These are phyloP conservation scores for Tympanuchus pallidicinctus DNA, from an alignment of 2,113 vertebrate species.

Conservation along the genomic window DNA sequence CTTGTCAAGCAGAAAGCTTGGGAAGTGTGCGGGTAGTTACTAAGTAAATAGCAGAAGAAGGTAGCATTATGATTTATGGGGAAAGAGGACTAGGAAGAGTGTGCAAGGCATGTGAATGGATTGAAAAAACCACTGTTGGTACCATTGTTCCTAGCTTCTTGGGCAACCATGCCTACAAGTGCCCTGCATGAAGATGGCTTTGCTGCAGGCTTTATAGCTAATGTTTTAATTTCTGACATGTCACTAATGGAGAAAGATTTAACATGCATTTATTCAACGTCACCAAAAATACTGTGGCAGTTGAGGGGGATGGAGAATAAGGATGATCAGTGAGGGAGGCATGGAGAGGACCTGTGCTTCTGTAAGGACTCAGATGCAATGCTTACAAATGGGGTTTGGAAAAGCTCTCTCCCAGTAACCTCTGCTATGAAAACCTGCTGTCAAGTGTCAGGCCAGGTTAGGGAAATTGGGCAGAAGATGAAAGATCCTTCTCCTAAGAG, in stretches of 20 bases:
- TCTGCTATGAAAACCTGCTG: constrained; percentile 38
- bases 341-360: not conserved
- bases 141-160: not conserved
- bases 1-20: not conserved
- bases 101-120: not conserved
- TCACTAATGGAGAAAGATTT: constrained; percentile 31
- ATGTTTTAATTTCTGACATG: constrained; percentile 52
- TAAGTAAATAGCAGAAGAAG: not conserved
- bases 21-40: not conserved
- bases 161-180: not conserved
- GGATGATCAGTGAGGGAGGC: not conserved
- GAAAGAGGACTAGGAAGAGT: not conserved
- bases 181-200: not conserved
- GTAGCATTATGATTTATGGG: not conserved
- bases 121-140: not conserved
- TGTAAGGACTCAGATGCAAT: not conserved
- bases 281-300: constrained; percentile 54
- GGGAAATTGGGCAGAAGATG: not conserved
- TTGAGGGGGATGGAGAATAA: not conserved
- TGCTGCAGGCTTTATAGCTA: constrained; percentile 32
- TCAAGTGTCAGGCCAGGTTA: constrained; percentile 4
- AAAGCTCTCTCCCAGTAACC: not conserved
- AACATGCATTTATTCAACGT: constrained; percentile 31
- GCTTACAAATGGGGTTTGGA: not conserved
- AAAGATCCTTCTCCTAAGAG: not conserved